Percentiles rank a stretch among this genome's conserved stretches.
Evolutionary conservation across 2,113 vertebrate genomes (phyloP).

Genomic region (Grantiella picta): DNA sequence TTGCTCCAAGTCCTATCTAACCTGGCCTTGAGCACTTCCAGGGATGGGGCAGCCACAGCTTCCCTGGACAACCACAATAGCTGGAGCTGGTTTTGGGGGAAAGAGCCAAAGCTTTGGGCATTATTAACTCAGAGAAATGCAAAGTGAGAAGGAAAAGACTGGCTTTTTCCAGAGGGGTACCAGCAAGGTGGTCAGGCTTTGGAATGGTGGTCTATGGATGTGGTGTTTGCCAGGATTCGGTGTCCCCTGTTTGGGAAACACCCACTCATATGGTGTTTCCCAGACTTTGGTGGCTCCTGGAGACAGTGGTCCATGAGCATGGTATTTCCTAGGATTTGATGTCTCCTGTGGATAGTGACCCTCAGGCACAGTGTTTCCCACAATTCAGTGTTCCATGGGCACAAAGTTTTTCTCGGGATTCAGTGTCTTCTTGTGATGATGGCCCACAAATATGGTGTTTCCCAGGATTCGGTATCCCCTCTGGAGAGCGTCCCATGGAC

Average conservation of each 20-base stretch:
- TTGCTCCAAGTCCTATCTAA: not conserved
- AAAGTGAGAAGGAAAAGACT: not conserved
- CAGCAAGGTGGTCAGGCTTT: not conserved
- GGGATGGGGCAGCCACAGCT: not conserved
- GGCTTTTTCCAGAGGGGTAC: not conserved
- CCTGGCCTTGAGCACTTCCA: not conserved
- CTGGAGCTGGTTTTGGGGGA: not conserved
- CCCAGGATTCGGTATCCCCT: not conserved
- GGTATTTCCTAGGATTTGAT: not conserved
- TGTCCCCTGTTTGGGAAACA: too few relatives aligned
- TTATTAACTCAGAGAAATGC: not conserved
- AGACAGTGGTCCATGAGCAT: not conserved
- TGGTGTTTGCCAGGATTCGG: rapidly evolving
- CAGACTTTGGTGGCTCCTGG: rapidly evolving
- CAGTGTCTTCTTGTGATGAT: not conserved
- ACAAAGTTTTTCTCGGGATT: not conserved
- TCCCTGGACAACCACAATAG: not conserved
- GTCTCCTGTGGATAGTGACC: too few relatives aligned
- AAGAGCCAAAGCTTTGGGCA: not conserved
- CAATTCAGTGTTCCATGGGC: too few relatives aligned
- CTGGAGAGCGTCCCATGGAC: not conserved
- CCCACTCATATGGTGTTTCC: rapidly evolving
- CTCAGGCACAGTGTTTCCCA: not conserved
- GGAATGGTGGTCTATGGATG: not conserved
- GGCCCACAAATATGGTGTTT: too few relatives aligned